These are phyloP conservation scores for Sparidentex hasta DNA, from an alignment of 2,797 vertebrate genomes.

Conservation along the genomic window DNA sequence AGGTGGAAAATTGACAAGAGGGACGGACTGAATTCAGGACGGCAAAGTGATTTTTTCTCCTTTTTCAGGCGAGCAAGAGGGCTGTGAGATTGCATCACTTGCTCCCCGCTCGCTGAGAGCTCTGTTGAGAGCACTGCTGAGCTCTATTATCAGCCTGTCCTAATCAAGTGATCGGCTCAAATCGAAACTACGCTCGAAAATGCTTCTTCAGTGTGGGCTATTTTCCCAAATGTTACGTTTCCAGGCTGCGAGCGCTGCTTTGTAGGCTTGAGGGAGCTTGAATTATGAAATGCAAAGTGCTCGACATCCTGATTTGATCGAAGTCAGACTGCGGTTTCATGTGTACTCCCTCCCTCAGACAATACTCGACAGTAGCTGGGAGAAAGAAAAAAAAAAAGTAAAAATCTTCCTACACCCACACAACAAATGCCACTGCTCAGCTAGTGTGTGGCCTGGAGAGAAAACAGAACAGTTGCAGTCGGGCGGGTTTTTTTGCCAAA, in stretches of 20 bases:
- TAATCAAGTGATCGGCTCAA: conserved; percentile 52
- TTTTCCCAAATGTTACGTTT: conserved; percentile 39
- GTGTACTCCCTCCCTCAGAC: conserved; percentile 33
- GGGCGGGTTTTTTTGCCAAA: conserved; percentile 38
- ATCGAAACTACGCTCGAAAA: conserved; percentile 40
- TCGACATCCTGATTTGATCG: conserved; percentile 51
- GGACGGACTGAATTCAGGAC: conserved; percentile 36
- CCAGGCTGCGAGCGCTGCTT: conserved; percentile 23
- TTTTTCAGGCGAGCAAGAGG: conserved; percentile 35
- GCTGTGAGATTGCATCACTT: conserved; percentile 50
- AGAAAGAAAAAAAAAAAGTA: conserved; percentile 19
- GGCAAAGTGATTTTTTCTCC: conserved; percentile 31
- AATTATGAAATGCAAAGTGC: conserved; percentile 41
- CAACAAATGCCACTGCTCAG: conserved; percentile 60
- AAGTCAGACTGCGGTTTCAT: conserved; percentile 46
- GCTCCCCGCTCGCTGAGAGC: conserved; percentile 34
- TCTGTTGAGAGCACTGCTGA: conserved; percentile 26
- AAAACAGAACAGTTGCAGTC: conserved; percentile 47
- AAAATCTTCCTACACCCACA: conserved; percentile 57
- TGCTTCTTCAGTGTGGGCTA: conserved; percentile 21
- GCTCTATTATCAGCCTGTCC: conserved; percentile 44
- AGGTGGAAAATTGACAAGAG: conserved; percentile 52
- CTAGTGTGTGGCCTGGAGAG: conserved; percentile 52
- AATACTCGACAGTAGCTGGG: conserved; percentile 38
- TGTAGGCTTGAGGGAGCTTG: conserved; percentile 13